A percentile compares a stretch with the other conserved stretches of the same genome.
phyloP scores from a whole-genome alignment of 2,888 invertebrate genomes.

The Linnaemya vulpina region DNA sequence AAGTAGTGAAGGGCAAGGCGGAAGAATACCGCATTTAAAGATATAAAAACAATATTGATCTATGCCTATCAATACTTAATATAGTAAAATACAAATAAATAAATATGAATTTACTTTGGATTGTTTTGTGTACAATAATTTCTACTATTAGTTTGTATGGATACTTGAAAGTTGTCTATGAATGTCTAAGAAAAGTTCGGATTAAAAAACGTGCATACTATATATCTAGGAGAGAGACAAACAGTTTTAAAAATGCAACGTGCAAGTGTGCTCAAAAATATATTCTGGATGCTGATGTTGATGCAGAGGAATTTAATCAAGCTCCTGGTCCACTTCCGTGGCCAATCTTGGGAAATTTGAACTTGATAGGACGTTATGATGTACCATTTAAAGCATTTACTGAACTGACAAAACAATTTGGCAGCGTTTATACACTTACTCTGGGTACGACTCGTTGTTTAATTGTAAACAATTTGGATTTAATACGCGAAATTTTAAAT shows the following conservation, averaged over 20 bases:
- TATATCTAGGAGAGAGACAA: slow-evolving; percentile 29
- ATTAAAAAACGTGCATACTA: slow-evolving; percentile 69
- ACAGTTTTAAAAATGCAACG: not conserved
- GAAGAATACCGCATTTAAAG: too few species aligned
- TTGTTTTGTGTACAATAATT: slow-evolving; percentile 38
- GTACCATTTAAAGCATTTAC: slow-evolving; percentile 90
- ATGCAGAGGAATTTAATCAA: slow-evolving; percentile 74
- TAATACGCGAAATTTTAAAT: slow-evolving; percentile 89
- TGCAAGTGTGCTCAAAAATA: not conserved
- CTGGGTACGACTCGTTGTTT: slow-evolving; percentile 88
- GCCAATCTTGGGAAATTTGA: slow-evolving; percentile 89
- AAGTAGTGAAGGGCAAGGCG: too few species aligned
- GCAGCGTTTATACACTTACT: slow-evolving; percentile 88
- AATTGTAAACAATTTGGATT: slow-evolving; percentile 88
- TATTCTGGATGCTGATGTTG: not conserved
- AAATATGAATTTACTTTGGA: slow-evolving; percentile 57
- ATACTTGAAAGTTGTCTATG: slow-evolving; percentile 75
- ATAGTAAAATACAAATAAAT: too few species aligned
- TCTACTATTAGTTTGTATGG: slow-evolving; percentile 67
- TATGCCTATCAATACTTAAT: too few species aligned
- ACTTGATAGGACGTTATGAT: slow-evolving; percentile 86
- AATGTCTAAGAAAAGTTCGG: slow-evolving; percentile 75
- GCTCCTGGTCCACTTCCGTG: slow-evolving; percentile 88
- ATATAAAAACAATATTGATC: too few species aligned
- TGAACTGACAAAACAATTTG: slow-evolving; percentile 87